Evolutionary conservation across 92 coral and sea anemone genomes (phyloP).

Genomic region (Zoanthus sansibaricus): DNA sequence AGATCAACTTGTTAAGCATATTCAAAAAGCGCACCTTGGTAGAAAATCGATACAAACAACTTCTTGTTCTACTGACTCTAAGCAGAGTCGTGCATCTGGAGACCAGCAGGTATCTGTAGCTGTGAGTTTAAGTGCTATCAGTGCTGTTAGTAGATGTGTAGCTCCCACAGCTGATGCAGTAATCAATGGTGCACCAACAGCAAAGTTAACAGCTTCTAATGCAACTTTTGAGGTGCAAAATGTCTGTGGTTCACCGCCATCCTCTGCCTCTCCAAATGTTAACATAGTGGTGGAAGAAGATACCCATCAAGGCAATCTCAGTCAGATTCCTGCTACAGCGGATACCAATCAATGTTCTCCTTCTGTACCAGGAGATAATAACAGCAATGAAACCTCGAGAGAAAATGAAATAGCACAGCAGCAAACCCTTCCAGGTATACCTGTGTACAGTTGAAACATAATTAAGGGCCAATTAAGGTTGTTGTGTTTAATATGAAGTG

Average conservation of each 20-base stretch:
- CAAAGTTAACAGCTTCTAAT: not conserved
- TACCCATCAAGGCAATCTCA: not conserved
- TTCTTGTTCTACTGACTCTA: not conserved
- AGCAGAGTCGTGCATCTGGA: not conserved
- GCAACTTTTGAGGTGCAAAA: not conserved
- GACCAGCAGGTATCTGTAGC: not conserved
- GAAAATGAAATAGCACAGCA: not conserved
- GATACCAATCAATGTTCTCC: not conserved
- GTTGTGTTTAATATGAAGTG: no score
- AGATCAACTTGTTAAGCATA: slow-evolving; percentile 10
- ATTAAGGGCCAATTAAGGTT: not conserved
- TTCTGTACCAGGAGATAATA: not conserved
- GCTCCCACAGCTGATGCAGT: not conserved
- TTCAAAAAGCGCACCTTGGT: slow-evolving; percentile 4
- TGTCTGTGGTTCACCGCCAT: not conserved
- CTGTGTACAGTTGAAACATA: not conserved
- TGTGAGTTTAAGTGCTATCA: no score
- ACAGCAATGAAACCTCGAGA: not conserved
- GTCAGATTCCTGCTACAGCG: not conserved
- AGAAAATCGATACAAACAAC: not conserved
- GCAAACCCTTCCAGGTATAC: not conserved
- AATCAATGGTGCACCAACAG: not conserved
- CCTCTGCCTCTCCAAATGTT: not conserved
- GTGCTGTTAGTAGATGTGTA: not conserved
- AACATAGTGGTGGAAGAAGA: not conserved